Base-by-base conservation (phyloP, 2,113 vertebrate species). In the Pungitius pungitius region DNA sequence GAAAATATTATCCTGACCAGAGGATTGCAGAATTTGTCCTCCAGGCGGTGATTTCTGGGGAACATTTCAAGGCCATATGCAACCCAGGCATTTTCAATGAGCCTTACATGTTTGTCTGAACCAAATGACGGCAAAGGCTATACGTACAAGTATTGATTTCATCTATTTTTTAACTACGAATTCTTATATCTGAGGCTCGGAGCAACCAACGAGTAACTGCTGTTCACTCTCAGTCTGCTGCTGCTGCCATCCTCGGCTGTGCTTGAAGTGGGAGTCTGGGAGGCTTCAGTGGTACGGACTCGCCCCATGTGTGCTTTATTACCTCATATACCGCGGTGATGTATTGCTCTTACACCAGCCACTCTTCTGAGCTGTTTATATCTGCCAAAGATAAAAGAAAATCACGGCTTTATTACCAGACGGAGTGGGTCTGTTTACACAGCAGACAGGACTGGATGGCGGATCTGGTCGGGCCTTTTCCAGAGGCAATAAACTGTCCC, bases 341-440 rank as follows among this genome's bases (percentile, higher is more conserved):
- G 83, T 87, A 90, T 72, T 69, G 72, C 62, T 78, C 74, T 74
- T 52, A 27, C 72, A 73, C 74, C 73, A 78, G 56, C 83, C 85
- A 49, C 83, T 81, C 87, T 75, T 82, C 87, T 83, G 78, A 62
- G 63, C 77, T 82, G 86, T 87, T 91, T 87, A 87, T 83, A 90
- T 90, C 84, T 82, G 78, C 73, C 6, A 58, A 62, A 90, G 81
- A 91, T 90, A 88, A 90, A 92, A 89, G 79, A 85, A 91, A 89
- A 88, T 61, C 82, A 80, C 59, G 70, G 83, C 85, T 90, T 89
- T 90, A 89, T 88, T 85, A 84, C 83, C 71, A 81, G 81, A 67
- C 27, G 1, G 74, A 84, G 84, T 37, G 65, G 82, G 57, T 73
- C 70, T 87, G 88, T 91, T 89, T 86, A 82, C 71, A 71, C 82